These are phyloP conservation scores for Melierax canorus DNA, from an alignment of 2,113 vertebrate genomes.

Conservation along the genomic window DNA sequence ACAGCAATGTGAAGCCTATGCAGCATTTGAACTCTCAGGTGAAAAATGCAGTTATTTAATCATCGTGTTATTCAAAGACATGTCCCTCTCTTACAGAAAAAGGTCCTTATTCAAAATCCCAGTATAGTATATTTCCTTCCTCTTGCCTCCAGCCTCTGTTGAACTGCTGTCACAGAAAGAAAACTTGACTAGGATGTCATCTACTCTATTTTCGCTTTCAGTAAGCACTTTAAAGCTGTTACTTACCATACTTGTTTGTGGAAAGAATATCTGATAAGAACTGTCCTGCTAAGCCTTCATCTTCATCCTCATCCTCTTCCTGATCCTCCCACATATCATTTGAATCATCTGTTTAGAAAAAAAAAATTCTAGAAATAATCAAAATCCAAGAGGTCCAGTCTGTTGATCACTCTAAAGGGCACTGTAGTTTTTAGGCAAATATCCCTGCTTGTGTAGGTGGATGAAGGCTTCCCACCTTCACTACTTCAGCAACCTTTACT, in stretches of 20 bases:
- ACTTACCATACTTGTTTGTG: constrained; percentile 93
- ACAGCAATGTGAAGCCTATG: neutral
- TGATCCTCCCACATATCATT: constrained; percentile 96
- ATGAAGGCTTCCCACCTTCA: neutral
- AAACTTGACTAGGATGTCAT: neutral
- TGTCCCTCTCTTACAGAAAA: neutral
- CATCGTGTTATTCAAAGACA: neutral
- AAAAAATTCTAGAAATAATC: neutral
- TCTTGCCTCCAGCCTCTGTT: neutral
- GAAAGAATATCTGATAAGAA: constrained; percentile 94
- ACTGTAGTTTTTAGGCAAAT: neutral
- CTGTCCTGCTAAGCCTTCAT: constrained; percentile 90
- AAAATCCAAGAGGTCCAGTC: neutral
- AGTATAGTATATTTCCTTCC: neutral
- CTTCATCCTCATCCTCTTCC: constrained; percentile 86
- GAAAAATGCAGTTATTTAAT: neutral
- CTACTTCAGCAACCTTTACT: neutral
- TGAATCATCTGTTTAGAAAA: constrained; percentile 77
- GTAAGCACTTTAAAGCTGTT: neutral
- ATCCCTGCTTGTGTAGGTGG: neutral
- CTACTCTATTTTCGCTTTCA: neutral
- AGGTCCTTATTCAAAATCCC: neutral
- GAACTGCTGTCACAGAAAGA: neutral
- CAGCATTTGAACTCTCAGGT: neutral
- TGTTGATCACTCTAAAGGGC: neutral